Percentiles rank a stretch among this genome's conserved stretches.
Conservation (phyloP, 2,113 vertebrate species). For the Dromiciops gliroides region DNA sequence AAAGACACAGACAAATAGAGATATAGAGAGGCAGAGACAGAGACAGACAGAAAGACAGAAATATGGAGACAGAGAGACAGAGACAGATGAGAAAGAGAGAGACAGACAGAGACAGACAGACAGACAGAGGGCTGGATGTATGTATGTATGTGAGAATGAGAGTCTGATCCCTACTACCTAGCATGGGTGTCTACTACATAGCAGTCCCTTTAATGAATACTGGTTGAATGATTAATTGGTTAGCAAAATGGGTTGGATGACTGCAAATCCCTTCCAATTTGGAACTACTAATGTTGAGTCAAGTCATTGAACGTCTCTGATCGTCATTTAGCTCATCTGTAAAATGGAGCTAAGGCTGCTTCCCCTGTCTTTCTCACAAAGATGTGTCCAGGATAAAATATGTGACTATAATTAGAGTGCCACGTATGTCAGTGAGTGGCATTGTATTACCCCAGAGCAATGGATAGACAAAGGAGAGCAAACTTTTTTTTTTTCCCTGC, state of each 20-base stretch:
- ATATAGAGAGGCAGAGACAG: too few relatives aligned
- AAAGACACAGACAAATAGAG: too few relatives aligned
- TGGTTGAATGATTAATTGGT: neutral
- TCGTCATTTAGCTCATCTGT: neutral
- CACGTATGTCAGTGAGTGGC: neutral
- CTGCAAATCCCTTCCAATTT: neutral
- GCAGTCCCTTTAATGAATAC: neutral
- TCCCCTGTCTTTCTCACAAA: neutral
- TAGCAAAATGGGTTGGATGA: neutral
- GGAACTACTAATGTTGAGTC: neutral
- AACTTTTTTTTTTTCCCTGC: neutral
- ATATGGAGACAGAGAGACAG: too few relatives aligned
- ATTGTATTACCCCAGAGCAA: neutral
- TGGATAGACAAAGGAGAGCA: neutral
- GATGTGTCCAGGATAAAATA: neutral
- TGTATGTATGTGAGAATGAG: neutral
- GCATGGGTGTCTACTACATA: neutral
- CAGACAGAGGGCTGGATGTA: too few relatives aligned
- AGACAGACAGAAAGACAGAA: too few relatives aligned
- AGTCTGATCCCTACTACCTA: neutral
- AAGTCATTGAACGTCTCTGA: neutral
- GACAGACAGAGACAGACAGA: neutral
- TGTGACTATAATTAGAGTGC: neutral
- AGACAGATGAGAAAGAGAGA: too few relatives aligned
- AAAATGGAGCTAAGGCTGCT: neutral